phyloP scores from a whole-genome alignment of 2,888 invertebrate genomes.

The Aspidiotus rigidus region DNA sequence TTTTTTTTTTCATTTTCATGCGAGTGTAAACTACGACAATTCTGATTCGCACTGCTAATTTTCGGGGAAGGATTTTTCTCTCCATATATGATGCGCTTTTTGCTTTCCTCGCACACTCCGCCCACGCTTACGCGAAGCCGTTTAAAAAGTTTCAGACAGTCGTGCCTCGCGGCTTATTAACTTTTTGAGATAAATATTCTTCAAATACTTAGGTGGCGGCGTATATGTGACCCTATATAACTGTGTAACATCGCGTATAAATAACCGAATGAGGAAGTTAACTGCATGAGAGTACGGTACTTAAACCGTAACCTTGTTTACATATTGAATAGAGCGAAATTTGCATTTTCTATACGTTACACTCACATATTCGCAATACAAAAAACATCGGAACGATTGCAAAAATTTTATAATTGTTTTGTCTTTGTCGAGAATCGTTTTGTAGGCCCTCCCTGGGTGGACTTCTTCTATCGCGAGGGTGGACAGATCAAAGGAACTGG shows the following conservation, averaged over 20 bases:
- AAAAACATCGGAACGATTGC: no score
- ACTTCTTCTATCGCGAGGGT: no score
- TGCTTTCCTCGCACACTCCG: neutral
- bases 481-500: no score
- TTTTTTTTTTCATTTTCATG: slow-evolving; percentile 10
- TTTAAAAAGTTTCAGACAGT: neutral
- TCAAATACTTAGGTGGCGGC: neutral
- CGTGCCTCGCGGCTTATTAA: neutral
- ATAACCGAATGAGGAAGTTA: neutral
- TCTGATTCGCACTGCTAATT: slow-evolving; percentile 4
- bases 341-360: no score
- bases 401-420: no score
- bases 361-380: no score
- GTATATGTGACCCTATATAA: neutral
- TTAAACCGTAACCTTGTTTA: no score
- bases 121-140: no score
- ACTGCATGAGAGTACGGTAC: no score
- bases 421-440: no score
- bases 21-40: slow-evolving; percentile 1
- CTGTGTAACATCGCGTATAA: neutral
- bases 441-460: no score
- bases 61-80: neutral
- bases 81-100: neutral
- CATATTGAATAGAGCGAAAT: no score
- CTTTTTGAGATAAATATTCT: neutral